Conservation (phyloP, 2,888 invertebrate species). For the Callyntrura guangdongensis region DNA sequence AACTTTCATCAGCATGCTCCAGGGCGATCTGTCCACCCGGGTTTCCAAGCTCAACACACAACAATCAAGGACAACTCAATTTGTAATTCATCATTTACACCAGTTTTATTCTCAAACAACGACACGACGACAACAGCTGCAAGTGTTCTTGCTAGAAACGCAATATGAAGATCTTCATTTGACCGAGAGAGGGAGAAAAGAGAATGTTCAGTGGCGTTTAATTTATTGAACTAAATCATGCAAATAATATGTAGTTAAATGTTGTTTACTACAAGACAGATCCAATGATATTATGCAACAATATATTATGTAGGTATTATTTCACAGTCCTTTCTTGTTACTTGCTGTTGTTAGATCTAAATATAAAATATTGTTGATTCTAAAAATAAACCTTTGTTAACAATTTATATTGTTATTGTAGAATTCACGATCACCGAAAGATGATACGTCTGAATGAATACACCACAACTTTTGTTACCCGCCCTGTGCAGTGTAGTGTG, state of each 20-base stretch:
- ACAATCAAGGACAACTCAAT: constrained; percentile 46
- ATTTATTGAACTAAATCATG: not conserved
- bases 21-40: constrained; percentile 81
- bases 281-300: not conserved
- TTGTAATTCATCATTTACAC: constrained; percentile 18
- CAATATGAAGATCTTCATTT: not conserved
- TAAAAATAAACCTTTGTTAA: too few relatives aligned
- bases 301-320: not conserved
- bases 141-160: too few relatives aligned
- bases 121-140: too few relatives aligned
- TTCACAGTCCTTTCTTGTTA: too few relatives aligned
- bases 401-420: too few relatives aligned
- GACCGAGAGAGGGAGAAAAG: not conserved
- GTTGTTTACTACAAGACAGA: too few relatives aligned
- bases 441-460: too few relatives aligned
- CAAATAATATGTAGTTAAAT: too few relatives aligned
- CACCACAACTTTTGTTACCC: too few relatives aligned
- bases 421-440: too few relatives aligned
- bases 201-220: not conserved
- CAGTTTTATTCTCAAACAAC: not conserved
- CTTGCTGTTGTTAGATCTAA: not conserved
- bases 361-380: too few relatives aligned
- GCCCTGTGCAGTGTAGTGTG: too few relatives aligned
- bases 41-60: constrained; percentile 80
- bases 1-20: constrained; percentile 78